Evolutionary conservation across 2,888 invertebrate species (phyloP), one percentile per base, ranked within the genome.

Genomic region (Eilema sororculum): DNA sequence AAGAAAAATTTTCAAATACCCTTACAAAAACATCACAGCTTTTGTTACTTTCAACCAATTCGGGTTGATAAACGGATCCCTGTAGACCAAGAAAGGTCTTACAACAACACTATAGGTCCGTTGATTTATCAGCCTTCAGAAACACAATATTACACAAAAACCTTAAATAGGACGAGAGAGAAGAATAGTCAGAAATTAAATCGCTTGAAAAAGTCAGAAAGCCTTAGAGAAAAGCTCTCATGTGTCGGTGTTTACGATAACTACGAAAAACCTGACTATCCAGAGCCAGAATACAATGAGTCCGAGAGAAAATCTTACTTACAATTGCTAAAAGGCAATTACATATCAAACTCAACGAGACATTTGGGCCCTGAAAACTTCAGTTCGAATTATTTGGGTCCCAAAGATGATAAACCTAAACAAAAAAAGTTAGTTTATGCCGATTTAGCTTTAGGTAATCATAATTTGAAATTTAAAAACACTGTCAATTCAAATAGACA

Each of bases 1-100:
- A 96, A 96, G 92, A 96, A 96, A 90, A 96, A 96, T 78, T 96
- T 96, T 79, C 96, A 96, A 94, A 96, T 96, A 80, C 96, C 96
- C 2, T 86, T 96, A 58, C 96, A 96, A 87, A 96, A 96, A 87
- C 96, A 96, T 82, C 96, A 96, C 89, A 96, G 96, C 87, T 96
- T 96, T 86, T 96, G 96, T 84, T 96, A 96, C 82, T 96, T 96
- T 80, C 96, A 96, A 91, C 96, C 96, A 9, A 96, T 96, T 78
- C 96, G 96, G 86, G 93, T 95, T 82, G 96, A 96, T 82, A 96
- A 96, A 79, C 95, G 96, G 79, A 91, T 94, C 30, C 92, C 93
- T 3, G 92, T 93, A 72, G 95, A 95, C 74, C 93, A 94, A 80
- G 94, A 94, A 68, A 88, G 92, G 73, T 87, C 93, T 0, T 94